Evolutionary conservation across 2,888 invertebrate genomes (phyloP).

Genomic region (Caenorhabditis sp.): DNA sequence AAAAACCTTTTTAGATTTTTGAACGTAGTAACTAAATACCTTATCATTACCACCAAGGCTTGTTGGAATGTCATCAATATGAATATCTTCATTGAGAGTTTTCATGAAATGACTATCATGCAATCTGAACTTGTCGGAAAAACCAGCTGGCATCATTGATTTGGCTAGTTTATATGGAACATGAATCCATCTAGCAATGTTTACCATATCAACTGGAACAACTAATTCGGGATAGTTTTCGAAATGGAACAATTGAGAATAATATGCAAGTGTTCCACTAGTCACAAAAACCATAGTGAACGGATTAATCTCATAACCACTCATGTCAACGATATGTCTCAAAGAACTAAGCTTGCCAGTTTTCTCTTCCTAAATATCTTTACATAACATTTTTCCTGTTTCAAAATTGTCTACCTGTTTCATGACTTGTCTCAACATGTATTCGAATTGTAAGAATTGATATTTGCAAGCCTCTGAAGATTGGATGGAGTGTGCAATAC

Average conservation of each 20-base stretch:
- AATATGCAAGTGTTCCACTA: constrained; percentile 68
- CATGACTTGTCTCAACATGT: constrained; percentile 67
- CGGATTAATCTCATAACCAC: constrained; percentile 69
- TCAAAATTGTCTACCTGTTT: constrained; percentile 47
- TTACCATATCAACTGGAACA: constrained; percentile 66
- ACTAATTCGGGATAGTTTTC: constrained; percentile 70
- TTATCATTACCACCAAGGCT: constrained; percentile 66
- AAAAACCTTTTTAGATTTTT: neutral
- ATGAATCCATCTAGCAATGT: constrained; percentile 70
- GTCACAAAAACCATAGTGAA: constrained; percentile 69
- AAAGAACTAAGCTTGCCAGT: constrained; percentile 65
- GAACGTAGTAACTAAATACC: constrained; percentile 27
- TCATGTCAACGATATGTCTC: constrained; percentile 68
- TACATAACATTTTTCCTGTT: constrained; percentile 8
- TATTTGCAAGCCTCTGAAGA: constrained; percentile 65
- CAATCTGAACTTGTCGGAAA: constrained; percentile 65
- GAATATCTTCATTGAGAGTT: constrained; percentile 58
- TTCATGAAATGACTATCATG: constrained; percentile 65
- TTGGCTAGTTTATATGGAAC: constrained; percentile 66
- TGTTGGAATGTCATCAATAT: constrained; percentile 60
- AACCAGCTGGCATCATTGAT: constrained; percentile 69
- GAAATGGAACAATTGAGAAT: constrained; percentile 69
- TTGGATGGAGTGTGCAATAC: constrained; percentile 63
- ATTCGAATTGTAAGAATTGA: constrained; percentile 70
- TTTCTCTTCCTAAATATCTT: constrained; percentile 58